Conservation (phyloP, 2,113 vertebrate genomes). For the Gymnogyps californianus region DNA sequence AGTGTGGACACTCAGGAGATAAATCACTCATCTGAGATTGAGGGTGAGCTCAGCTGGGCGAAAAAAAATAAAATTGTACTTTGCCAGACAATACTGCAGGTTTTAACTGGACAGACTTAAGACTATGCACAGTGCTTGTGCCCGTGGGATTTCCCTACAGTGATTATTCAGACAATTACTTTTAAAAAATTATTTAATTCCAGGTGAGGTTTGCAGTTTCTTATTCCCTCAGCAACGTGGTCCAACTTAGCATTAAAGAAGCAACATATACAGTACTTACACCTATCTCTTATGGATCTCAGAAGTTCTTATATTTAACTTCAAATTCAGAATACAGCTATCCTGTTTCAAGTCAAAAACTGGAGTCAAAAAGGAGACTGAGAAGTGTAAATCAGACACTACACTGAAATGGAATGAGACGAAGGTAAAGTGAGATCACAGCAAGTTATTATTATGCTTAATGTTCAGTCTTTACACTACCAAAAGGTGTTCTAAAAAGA, state of each 20-base stretch:
- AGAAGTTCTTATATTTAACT: background rate
- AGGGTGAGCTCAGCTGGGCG: background rate
- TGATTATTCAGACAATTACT: background rate
- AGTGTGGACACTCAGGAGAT: background rate
- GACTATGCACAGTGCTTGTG: background rate
- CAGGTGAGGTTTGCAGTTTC: background rate
- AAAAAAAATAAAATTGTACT: background rate
- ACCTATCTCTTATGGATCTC: background rate
- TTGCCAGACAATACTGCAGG: background rate
- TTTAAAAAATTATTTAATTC: background rate
- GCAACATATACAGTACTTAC: background rate
- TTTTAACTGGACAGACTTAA: background rate
- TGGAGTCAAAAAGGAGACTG: background rate
- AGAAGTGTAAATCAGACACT: background rate
- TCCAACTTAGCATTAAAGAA: background rate
- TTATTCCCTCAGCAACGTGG: background rate
- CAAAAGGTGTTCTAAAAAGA: background rate
- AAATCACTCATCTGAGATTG: background rate
- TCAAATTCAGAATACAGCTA: background rate
- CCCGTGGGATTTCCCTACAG: background rate
- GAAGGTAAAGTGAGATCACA: background rate
- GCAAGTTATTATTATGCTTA: background rate
- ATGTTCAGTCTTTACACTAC: background rate
- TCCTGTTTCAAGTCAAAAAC: background rate
- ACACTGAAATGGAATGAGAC: background rate